A percentile compares a stretch with the other conserved stretches of the same genome.
Conservation (phyloP, 2,113 vertebrate species). For the Colinus virginianus region DNA sequence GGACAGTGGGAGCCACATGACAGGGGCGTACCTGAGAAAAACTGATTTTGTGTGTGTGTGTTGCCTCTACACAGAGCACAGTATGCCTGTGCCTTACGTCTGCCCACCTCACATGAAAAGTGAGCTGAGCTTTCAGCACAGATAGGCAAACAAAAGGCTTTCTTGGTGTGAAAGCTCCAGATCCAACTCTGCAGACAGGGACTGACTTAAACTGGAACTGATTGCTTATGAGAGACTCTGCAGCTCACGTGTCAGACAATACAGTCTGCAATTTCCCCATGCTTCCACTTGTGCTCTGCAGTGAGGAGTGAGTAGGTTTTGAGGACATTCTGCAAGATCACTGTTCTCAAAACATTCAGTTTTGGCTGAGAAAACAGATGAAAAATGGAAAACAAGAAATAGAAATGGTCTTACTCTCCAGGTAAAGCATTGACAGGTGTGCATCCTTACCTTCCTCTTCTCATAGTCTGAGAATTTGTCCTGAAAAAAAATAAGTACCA, state of each 20-base stretch:
- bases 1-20: not conserved
- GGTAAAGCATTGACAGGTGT: not conserved
- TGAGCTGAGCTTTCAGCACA: not conserved
- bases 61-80: not conserved
- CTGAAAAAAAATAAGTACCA: constrained; percentile 76
- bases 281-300: not conserved
- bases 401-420: not conserved
- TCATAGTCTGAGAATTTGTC: constrained; percentile 93
- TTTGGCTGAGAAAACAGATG: not conserved
- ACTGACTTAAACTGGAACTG: not conserved
- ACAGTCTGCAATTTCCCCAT: not conserved
- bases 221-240: fast-evolving
- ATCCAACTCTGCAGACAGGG: not conserved
- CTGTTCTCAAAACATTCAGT: not conserved
- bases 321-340: not conserved
- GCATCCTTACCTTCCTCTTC: constrained; percentile 88
- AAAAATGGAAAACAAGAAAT: not conserved
- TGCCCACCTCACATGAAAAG: not conserved
- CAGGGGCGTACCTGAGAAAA: not conserved
- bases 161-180: not conserved
- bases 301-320: not conserved
- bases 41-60: not conserved
- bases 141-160: not conserved
- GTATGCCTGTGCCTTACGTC: not conserved
- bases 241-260: not conserved